Base-by-base conservation (phyloP, 2,113 vertebrate species). In the Bujurquina vittata region DNA sequence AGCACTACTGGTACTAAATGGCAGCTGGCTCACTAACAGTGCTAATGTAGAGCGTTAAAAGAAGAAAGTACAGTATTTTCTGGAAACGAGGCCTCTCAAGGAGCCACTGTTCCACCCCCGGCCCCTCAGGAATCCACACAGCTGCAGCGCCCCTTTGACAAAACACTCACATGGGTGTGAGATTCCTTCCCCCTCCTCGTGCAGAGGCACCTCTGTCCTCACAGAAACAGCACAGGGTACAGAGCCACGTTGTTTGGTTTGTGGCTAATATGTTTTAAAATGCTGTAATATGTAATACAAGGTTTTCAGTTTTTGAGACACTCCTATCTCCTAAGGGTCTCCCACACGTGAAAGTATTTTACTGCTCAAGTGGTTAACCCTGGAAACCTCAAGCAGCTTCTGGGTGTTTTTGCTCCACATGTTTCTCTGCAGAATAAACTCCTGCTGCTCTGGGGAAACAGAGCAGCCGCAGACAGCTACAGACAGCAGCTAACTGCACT, bases 111-210 rank as follows among this genome's bases (percentile, higher is more conserved):
- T 62, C 80, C 46, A 2, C 83, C 81, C 81, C 77, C 26, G 11
- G 33, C 60, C 84, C 72, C 84, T 87, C 79, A 89, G 91, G 91
- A 92, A 94, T 93, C 81, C 52, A 40, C 81, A 84, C 90, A 93
- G 89, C 88, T 91, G 87, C 82, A 78, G 84, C 81, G 20, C 85
- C 90, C 67, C 54, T 29, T 82, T 89, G 91, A 91, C 86, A 74
- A 88, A 91, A 89, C 88, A 23, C 83, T 90, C 92, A 88, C 77
- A n/a, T 67, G 85, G 87, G 88, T 92, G 92, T 87, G 92, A 94
- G 74, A 80, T 90, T 62, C 17, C 6, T 69, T 15, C 43, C 43
- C 67, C 81, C 55, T 54, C 61, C 49, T 76, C 84, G 80, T 60
- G 17, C 75, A 84, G 77, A 75, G 14, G 61, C 40, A 54, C 65